Evolutionary conservation across 2,113 vertebrate species (phyloP).

Genomic region (Choloepus hoffmanni): DNA sequence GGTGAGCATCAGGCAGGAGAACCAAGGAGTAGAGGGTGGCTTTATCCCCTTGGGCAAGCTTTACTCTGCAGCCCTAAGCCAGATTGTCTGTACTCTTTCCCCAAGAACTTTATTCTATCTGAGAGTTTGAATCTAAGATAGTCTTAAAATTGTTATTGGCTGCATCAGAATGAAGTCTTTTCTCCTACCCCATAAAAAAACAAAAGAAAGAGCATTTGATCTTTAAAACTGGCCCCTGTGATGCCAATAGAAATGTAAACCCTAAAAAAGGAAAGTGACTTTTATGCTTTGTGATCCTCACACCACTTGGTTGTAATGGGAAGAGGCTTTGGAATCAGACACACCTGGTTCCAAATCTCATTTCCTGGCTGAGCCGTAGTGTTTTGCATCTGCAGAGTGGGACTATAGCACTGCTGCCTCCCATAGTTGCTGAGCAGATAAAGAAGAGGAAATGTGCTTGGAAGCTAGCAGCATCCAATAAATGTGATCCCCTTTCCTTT

Average conservation of each 20-base stretch:
- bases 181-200: neutral
- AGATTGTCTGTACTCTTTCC: neutral
- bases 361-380: neutral
- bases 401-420: neutral
- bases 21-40: fast-evolving
- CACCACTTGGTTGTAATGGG: neutral
- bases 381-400: constrained; percentile 26
- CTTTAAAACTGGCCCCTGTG: neutral
- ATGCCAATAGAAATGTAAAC: neutral
- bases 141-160: neutral
- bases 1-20: neutral
- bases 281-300: neutral
- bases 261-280: neutral
- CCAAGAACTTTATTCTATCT: neutral
- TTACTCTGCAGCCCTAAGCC: neutral
- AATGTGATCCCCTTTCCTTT: neutral
- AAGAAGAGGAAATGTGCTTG: neutral
- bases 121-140: neutral
- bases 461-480: too few relatives aligned
- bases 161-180: neutral
- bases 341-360: neutral
- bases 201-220: neutral
- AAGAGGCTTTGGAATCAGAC: neutral
- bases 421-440: neutral
- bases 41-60: neutral